Evolutionary conservation across 2,888 invertebrate species (phyloP).

Genomic region (Thymelicus sylvestris): DNA sequence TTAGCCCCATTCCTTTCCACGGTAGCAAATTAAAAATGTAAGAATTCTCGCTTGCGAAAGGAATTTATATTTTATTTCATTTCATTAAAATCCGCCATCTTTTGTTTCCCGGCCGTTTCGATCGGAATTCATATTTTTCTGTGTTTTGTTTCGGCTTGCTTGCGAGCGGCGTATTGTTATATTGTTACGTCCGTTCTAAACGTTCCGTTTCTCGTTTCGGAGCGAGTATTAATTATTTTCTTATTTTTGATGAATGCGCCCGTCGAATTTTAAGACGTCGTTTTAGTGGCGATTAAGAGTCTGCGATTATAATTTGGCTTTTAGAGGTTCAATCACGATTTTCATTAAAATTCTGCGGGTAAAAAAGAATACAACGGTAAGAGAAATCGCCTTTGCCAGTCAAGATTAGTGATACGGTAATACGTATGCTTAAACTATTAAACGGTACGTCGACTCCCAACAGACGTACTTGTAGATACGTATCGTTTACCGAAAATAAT

Average conservation of each 20-base stretch:
- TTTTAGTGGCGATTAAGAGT: conserved; percentile 64
- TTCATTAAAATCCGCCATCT: conserved; percentile 84
- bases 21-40: conserved; percentile 83
- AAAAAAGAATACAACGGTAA: conserved; percentile 31
- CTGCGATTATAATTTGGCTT: conserved; percentile 63
- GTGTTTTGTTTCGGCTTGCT: conserved; percentile 81
- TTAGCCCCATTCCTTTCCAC: conserved; percentile 76
- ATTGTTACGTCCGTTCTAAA: conserved; percentile 75
- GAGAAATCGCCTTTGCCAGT: conserved; percentile 56
- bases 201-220: conserved; percentile 70
- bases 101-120: conserved; percentile 79
- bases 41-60: conserved; percentile 82
- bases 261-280: conserved; percentile 65
- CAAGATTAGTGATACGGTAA: conserved; percentile 68
- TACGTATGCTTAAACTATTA: conserved; percentile 73
- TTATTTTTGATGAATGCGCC: conserved; percentile 79
- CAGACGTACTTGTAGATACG: conserved; percentile 66
- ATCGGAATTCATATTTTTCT: conserved; percentile 85
- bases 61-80: conserved; percentile 85
- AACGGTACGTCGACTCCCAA: conserved; percentile 69
- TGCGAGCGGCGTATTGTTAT: conserved; percentile 76
- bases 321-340: conserved; percentile 67
- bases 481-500: conserved; percentile 82
- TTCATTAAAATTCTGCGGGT: conserved; percentile 60
- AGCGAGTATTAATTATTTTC: conserved; percentile 82